A percentile compares a stretch with the other conserved stretches of the same genome.
phyloP scores from a whole-genome alignment of 2,888 invertebrate genomes.

The Caenorhabditis doughertyi region DNA sequence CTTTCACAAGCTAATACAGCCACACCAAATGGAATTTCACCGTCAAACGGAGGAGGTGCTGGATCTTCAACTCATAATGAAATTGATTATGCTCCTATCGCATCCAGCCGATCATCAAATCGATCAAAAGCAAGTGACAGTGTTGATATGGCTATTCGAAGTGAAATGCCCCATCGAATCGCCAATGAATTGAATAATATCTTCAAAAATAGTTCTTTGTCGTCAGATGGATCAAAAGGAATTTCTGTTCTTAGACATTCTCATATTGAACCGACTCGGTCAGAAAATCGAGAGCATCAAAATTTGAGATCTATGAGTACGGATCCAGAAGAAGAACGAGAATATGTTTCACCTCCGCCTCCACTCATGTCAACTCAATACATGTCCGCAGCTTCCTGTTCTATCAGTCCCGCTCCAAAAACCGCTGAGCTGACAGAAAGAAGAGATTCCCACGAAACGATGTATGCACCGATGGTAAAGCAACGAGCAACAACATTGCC shows the following conservation, averaged over 20 bases:
- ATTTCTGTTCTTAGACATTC: slow-evolving; percentile 55
- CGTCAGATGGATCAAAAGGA: slow-evolving; percentile 32
- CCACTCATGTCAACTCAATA: slow-evolving; percentile 53
- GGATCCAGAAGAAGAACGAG: slow-evolving; percentile 55
- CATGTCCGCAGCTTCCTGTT: slow-evolving; percentile 46
- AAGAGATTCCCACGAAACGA: slow-evolving; percentile 25
- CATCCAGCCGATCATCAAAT: slow-evolving; percentile 62
- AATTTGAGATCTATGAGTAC: slow-evolving; percentile 50
- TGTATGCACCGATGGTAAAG: slow-evolving; percentile 62
- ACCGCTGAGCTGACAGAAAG: slow-evolving; percentile 13
- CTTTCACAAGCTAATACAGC: slow-evolving; percentile 57
- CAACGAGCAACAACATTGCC: slow-evolving; percentile 60
- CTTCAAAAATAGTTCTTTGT: slow-evolving; percentile 61
- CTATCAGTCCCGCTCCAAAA: slow-evolving; percentile 37
- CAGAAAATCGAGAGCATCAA: slow-evolving; percentile 25
- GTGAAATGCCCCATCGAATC: slow-evolving; percentile 66
- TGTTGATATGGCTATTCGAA: slow-evolving; percentile 49
- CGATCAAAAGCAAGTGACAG: slow-evolving; percentile 48
- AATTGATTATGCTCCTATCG: slow-evolving; percentile 37
- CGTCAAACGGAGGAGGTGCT: slow-evolving; percentile 34
- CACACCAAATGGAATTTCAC: slow-evolving; percentile 57
- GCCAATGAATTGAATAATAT: slow-evolving; percentile 69
- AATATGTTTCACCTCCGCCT: slow-evolving; percentile 64
- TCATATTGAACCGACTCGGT: slow-evolving; percentile 39
- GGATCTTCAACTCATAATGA: slow-evolving; percentile 48